Evolutionary conservation across 1,140 invertebrate genomes (phyloP).

Genomic region (Leptinotarsa undecemlineata): DNA sequence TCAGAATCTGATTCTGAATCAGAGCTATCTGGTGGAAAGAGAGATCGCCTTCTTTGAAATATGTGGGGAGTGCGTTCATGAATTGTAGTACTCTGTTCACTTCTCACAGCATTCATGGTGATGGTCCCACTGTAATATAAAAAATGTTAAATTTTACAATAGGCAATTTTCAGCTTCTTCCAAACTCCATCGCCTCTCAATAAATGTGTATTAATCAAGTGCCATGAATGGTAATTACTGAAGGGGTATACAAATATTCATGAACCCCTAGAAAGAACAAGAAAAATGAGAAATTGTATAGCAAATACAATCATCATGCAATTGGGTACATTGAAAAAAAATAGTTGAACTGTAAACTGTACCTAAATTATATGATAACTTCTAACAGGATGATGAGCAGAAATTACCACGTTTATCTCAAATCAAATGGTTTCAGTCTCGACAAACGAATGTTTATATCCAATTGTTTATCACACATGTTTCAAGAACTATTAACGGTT

Average conservation of each 20-base stretch:
- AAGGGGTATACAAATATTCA: too few species aligned
- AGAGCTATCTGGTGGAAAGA: conserved; percentile 40
- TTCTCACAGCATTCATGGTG: conserved; percentile 10
- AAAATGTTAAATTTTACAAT: background rate
- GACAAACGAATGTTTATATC: conserved; percentile 3
- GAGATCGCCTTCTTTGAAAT: conserved; percentile 36
- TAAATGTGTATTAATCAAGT: too few species aligned
- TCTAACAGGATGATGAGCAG: too few species aligned
- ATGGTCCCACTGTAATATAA: background rate
- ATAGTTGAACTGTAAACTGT: too few species aligned
- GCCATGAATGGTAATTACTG: too few species aligned
- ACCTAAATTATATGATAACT: too few species aligned
- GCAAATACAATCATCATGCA: too few species aligned
- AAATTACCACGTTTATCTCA: background rate
- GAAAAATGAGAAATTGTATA: too few species aligned
- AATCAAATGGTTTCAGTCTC: background rate
- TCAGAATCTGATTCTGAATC: conserved; percentile 38
- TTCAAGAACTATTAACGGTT: background rate
- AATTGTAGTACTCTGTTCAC: background rate
- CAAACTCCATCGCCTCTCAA: too few species aligned
- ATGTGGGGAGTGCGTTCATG: conserved; percentile 18
- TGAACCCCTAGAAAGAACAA: too few species aligned
- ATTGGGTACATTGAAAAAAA: too few species aligned
- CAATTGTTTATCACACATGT: background rate
- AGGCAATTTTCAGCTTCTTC: background rate